A percentile compares a stretch with the other conserved stretches of the same genome.
Conservation (phyloP, 2,113 vertebrate species). For the Gambusia affinis region DNA sequence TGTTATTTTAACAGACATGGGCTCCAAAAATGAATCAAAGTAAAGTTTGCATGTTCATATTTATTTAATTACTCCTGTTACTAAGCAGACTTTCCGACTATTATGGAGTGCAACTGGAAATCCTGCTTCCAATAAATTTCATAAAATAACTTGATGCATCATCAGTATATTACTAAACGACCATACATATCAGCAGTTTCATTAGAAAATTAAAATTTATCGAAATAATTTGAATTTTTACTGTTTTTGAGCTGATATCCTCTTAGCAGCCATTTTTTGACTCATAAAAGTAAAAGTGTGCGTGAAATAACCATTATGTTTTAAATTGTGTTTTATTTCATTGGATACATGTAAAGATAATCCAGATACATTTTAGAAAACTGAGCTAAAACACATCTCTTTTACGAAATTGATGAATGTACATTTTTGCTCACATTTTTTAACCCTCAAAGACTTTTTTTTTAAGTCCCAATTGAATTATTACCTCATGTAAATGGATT, state of each 20-base stretch:
- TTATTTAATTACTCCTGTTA: background rate
- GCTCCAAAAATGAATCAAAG: background rate
- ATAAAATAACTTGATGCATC: background rate
- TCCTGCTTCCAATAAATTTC: background rate
- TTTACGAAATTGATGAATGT: background rate
- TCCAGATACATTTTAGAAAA: background rate
- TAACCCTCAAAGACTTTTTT: background rate
- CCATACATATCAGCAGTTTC: background rate
- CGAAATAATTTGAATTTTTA: background rate
- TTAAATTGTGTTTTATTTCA: background rate
- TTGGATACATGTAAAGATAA: background rate
- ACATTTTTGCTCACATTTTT: background rate
- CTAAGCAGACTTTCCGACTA: background rate
- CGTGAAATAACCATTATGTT: too few relatives aligned
- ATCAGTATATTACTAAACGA: background rate
- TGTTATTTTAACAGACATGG: background rate
- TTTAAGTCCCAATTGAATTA: too few relatives aligned
- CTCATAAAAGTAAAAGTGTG: too few relatives aligned
- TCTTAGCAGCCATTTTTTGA: too few relatives aligned
- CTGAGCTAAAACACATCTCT: background rate
- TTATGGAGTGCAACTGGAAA: background rate
- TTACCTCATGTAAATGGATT: background rate
- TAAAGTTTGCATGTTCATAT: background rate
- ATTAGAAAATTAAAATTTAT: background rate
- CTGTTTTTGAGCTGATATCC: too few relatives aligned